Percentiles rank a stretch among this genome's conserved stretches.
Conservation (phyloP, 2,888 invertebrate species). For the Plagodis pulveraria region DNA sequence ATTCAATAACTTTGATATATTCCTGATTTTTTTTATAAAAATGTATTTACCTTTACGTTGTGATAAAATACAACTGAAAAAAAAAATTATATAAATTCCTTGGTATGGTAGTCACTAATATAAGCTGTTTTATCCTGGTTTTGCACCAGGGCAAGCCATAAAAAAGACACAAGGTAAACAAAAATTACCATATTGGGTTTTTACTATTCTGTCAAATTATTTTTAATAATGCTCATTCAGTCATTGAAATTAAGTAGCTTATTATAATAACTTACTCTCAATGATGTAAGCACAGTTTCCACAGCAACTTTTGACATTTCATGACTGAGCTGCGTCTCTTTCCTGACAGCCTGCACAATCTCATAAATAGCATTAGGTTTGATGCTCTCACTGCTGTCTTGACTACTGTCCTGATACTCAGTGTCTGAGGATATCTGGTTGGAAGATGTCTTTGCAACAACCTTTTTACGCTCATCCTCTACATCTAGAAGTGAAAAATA, state of each 20-base stretch:
- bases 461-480: constrained; percentile 52
- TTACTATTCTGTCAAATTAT: too few species aligned
- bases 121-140: too few species aligned
- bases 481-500: constrained; percentile 41
- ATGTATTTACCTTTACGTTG: too few species aligned
- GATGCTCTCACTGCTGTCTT: constrained; percentile 79
- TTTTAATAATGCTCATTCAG: too few species aligned
- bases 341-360: constrained; percentile 91
- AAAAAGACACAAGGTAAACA: too few species aligned
- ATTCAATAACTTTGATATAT: background rate
- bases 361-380: constrained; percentile 88
- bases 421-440: constrained; percentile 76
- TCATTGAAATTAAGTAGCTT: background rate
- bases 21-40: too few species aligned
- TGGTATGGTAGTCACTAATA: too few species aligned
- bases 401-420: constrained; percentile 79
- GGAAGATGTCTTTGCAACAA: constrained; percentile 53
- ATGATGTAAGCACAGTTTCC: constrained; percentile 88
- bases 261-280: constrained; percentile 59
- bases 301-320: constrained; percentile 94
- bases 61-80: too few species aligned
- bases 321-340: constrained; percentile 93
- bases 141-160: too few species aligned
- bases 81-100: too few species aligned
- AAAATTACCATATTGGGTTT: too few species aligned